These are phyloP conservation scores for Maccullochella peelii DNA, from an alignment of 2,113 vertebrate species.

Conservation along the genomic window DNA sequence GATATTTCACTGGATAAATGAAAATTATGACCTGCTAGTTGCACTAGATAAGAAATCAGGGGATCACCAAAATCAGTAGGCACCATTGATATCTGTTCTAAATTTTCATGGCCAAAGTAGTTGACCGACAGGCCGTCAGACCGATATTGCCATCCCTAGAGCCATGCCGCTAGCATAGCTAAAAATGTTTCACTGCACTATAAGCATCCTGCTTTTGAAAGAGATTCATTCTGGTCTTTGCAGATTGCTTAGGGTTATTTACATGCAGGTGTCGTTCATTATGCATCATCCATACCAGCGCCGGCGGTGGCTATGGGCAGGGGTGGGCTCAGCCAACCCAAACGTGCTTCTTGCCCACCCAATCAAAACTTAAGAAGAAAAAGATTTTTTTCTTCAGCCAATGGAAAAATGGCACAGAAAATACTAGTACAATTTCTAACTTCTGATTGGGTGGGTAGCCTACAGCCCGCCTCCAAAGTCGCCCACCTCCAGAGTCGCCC, in stretches of 20 bases:
- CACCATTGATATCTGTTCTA: neutral
- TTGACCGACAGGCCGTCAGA: too few relatives aligned
- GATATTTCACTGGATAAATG: neutral
- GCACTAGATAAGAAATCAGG: neutral
- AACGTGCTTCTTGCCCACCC: too few relatives aligned
- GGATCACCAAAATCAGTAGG: neutral
- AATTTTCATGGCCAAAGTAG: neutral
- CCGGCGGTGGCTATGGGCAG: too few relatives aligned
- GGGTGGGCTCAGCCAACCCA: too few relatives aligned
- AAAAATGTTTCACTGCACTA: conserved; percentile 12
- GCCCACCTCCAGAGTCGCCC: too few relatives aligned
- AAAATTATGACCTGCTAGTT: neutral
- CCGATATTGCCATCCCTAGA: neutral
- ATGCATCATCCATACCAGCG: neutral
- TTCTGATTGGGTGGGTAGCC: too few relatives aligned
- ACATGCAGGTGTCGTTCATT: conserved; percentile 17
- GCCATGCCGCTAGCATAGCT: neutral
- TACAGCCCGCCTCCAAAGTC: too few relatives aligned
- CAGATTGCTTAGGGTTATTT: conserved; percentile 2
- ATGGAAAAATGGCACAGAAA: too few relatives aligned
- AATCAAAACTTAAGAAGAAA: too few relatives aligned
- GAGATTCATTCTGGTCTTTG: neutral
- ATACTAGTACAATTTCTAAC: too few relatives aligned
- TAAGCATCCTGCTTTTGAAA: neutral
- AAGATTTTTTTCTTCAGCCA: too few relatives aligned